Evolutionary conservation across 2,888 invertebrate genomes (phyloP).

Genomic region (Cryptocephalus primarius): DNA sequence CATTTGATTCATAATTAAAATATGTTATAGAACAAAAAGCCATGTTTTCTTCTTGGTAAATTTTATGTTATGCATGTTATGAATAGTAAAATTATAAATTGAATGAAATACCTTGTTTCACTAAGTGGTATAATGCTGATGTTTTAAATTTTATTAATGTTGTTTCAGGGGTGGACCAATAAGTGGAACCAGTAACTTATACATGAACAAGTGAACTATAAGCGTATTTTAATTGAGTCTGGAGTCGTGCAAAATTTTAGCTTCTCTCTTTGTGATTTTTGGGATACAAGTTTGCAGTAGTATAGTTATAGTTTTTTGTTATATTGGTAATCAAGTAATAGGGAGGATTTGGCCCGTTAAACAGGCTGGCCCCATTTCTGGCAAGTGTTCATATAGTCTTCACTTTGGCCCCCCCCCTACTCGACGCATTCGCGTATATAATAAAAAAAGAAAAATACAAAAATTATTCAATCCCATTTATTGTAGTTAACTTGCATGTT

Average conservation of each 20-base stretch:
- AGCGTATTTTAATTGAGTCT: constrained; percentile 30
- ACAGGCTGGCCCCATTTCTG: constrained; percentile 14
- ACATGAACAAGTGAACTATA: constrained; percentile 25
- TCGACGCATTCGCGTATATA: constrained; percentile 30
- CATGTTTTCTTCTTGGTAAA: too few relatives aligned
- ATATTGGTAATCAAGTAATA: constrained; percentile 9
- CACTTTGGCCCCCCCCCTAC: constrained; percentile 16
- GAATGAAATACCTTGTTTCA: too few relatives aligned
- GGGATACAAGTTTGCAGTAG: constrained; percentile 31
- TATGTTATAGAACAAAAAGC: too few relatives aligned
- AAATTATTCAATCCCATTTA: constrained; percentile 18
- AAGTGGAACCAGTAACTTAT: constrained; percentile 39
- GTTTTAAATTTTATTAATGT: neutral
- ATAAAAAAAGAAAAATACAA: constrained; percentile 24
- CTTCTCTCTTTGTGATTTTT: constrained; percentile 35
- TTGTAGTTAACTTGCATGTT: constrained; percentile 34
- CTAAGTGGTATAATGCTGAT: too few relatives aligned
- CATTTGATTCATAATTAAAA: too few relatives aligned
- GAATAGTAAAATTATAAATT: too few relatives aligned
- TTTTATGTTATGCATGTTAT: too few relatives aligned
- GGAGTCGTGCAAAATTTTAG: constrained; percentile 30
- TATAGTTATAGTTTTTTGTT: constrained; percentile 20
- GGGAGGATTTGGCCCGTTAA: constrained; percentile 14
- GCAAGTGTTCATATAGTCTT: constrained; percentile 14
- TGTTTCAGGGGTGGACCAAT: constrained; percentile 41